Evolutionary conservation across 2,113 vertebrate genomes (phyloP).

Genomic region (Labrus mixtus): DNA sequence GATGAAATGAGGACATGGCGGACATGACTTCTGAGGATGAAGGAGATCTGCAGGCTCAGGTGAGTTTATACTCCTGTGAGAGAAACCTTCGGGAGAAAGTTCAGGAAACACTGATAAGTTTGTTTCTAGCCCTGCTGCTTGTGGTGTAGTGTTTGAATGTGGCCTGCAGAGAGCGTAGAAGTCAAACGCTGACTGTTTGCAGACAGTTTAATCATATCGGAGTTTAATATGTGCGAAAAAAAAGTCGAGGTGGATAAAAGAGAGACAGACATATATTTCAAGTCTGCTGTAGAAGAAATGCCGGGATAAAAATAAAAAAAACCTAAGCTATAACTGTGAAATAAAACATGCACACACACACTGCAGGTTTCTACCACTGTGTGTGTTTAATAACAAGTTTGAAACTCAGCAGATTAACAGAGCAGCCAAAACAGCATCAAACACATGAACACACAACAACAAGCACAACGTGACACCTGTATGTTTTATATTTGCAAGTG

Average conservation of each 20-base stretch:
- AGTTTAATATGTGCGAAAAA: not conserved
- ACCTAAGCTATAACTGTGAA: too few species aligned
- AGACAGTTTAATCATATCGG: not conserved
- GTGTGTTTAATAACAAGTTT: too few species aligned
- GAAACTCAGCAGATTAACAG: too few species aligned
- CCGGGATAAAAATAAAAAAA: too few species aligned
- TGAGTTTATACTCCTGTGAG: slow-evolving; percentile 45
- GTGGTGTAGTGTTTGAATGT: not conserved
- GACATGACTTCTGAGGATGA: slow-evolving; percentile 60
- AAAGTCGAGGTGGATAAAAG: too few species aligned
- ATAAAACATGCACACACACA: too few species aligned
- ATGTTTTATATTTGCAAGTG: too few species aligned
- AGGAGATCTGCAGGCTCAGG: slow-evolving; percentile 81
- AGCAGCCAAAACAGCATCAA: too few species aligned
- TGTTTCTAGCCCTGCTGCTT: not conserved
- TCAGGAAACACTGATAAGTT: not conserved
- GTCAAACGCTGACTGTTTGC: not conserved
- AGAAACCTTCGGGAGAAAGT: not conserved
- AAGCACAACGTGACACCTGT: too few species aligned
- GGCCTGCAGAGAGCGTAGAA: slow-evolving; percentile 8
- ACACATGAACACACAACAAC: too few species aligned
- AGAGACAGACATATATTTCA: not conserved
- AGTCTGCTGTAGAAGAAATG: too few species aligned
- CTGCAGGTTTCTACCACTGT: too few species aligned
- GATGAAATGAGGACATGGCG: slow-evolving; percentile 56